phyloP scores from a whole-genome alignment of 2,113 vertebrate genomes.

The Chauna torquata region DNA sequence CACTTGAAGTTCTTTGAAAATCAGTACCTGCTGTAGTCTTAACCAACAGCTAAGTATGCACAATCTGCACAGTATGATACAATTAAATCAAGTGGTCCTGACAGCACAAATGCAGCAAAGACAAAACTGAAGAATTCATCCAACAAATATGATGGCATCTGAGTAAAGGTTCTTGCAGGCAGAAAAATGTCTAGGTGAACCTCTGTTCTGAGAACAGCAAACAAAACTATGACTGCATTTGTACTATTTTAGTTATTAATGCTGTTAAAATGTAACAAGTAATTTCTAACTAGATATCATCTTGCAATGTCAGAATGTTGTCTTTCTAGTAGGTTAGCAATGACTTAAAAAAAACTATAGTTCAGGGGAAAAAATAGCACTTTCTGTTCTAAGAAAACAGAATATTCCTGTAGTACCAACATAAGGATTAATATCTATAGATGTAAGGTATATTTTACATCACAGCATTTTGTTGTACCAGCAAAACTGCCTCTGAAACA shows the following conservation, averaged over 20 bases:
- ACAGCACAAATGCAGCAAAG: neutral
- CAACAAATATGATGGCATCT: neutral
- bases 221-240: neutral
- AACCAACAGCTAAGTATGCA: conserved; percentile 22
- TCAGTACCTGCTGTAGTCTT: conserved; percentile 10
- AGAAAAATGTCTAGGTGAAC: conserved; percentile 23
- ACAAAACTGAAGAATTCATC: neutral
- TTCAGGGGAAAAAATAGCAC: neutral
- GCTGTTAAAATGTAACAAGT: no score
- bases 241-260: neutral
- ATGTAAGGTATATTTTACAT: neutral
- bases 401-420: neutral
- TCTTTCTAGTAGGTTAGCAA: neutral
- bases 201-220: neutral
- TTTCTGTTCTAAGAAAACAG: neutral
- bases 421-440: neutral
- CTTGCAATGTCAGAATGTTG: neutral
- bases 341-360: neutral
- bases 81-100: neutral
- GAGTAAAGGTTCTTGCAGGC: neutral
- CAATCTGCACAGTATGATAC: neutral
- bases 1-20: conserved; percentile 18
- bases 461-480: neutral
- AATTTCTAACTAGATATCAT: no score
- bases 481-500: conserved; percentile 28